Conservation (phyloP, 1,140 invertebrate species). For the Tetramorium simillimum region DNA sequence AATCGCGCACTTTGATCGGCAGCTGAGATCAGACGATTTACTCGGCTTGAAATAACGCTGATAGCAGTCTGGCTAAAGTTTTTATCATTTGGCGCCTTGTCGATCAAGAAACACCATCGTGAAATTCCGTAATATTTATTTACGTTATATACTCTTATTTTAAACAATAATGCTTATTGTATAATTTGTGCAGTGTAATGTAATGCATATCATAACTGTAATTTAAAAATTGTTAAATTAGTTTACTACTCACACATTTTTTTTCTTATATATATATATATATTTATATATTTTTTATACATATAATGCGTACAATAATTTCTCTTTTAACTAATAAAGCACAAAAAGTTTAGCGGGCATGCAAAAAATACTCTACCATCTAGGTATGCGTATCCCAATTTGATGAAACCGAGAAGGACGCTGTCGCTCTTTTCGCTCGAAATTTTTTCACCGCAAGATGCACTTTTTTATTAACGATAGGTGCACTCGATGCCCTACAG, state of each 20-base stretch:
- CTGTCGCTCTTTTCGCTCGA: conserved; percentile 48
- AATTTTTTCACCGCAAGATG: conserved; percentile 65
- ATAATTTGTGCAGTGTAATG: neutral
- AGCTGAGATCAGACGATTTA: conserved; percentile 58
- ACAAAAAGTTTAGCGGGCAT: neutral
- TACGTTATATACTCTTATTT: neutral
- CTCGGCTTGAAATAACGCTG: conserved; percentile 60
- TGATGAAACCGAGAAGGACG: conserved; percentile 55
- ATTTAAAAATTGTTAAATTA: neutral
- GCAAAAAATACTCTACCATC: neutral
- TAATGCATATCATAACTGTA: neutral
- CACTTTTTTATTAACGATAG: conserved; percentile 59
- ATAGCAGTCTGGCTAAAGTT: conserved; percentile 46
- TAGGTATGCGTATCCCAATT: neutral
- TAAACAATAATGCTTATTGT: neutral
- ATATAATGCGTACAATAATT: neutral
- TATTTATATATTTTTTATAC: neutral
- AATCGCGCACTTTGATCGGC: conserved; percentile 65
- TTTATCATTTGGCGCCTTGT: conserved; percentile 24
- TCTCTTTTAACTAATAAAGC: neutral
- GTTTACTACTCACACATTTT: neutral
- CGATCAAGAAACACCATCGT: neutral
- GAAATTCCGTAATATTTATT: neutral
- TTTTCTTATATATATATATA: neutral
- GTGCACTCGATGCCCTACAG: conserved; percentile 50